Percentiles rank a stretch among this genome's conserved stretches.
Evolutionary conservation across 2,113 vertebrate genomes (phyloP).

Genomic region (Ceuthmochares aereus): DNA sequence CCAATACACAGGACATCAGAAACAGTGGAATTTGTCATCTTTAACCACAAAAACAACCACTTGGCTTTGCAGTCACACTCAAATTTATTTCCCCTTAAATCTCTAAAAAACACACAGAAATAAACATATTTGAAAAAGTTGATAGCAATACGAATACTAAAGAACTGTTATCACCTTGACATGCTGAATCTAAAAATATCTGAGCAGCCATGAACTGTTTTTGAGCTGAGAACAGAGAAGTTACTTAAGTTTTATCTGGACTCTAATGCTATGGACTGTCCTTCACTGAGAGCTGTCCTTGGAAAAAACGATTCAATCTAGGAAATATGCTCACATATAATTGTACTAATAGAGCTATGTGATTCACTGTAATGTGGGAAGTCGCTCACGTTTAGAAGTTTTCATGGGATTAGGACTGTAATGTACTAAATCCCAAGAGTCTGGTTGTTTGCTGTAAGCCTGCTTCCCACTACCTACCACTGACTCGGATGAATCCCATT

Average conservation of each 20-base stretch:
- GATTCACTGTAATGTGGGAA: background rate
- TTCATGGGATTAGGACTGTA: background rate
- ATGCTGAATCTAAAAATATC: slow-evolving; percentile 12
- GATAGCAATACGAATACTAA: slow-evolving; percentile 8
- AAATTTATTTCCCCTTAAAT: slow-evolving; percentile 95
- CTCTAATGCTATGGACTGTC: background rate
- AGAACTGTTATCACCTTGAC: slow-evolving; percentile 29
- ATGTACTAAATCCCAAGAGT: background rate
- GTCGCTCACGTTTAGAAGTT: background rate
- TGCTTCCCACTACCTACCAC: background rate
- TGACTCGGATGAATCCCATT: background rate
- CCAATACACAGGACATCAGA: slow-evolving; percentile 91
- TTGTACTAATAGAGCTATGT: background rate
- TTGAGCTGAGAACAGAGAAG: background rate
- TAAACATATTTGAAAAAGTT: slow-evolving; percentile 33
- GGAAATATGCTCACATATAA: background rate
- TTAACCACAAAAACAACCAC: slow-evolving; percentile 96
- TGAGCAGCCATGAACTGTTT: background rate
- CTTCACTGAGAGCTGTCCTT: background rate
- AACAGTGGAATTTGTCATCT: slow-evolving; percentile 96
- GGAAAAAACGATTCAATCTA: background rate
- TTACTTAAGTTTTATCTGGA: background rate
- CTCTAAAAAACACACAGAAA: slow-evolving; percentile 81
- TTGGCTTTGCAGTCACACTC: slow-evolving; percentile 98
- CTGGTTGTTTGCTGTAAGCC: background rate